Base-by-base conservation (phyloP, 1,140 invertebrate genomes). In the Drosophila arawakana region DNA sequence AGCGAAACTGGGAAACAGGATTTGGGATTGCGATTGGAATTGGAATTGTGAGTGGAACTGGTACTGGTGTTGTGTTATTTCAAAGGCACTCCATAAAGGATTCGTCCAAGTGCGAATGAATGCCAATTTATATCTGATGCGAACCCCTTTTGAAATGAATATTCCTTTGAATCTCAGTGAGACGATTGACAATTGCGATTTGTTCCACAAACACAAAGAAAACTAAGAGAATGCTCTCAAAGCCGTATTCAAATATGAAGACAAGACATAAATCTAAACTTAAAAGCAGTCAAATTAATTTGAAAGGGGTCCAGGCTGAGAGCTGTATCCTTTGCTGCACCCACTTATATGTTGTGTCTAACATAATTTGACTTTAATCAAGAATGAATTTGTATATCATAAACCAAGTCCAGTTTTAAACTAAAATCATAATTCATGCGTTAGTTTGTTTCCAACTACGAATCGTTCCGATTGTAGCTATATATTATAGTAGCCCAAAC, bases 51-150 rank as follows among this genome's bases (percentile, higher is more conserved):
- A 73, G 68, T 61, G 61, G 52, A 43, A 78, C 41, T 73, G 59
- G 41, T n/a, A 68, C 34, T 50, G 75, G 25, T 30, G 3, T 30
- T 30, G 65, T 50, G 63, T 60, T 65, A 25, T 49, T 44, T 60
- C 47, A 73, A 58, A 49, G 47, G 34, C 65, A 61, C 59, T 15
- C 55, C 11, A 44, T 61, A 71, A 52, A 61, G 57, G 30, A 46
- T 13, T 65, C 39, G 79, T 55, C 62, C 72, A 41, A 81, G 63
- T 81, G 80, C 73, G 62, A 77, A 82, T 52, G 79, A 75, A 74
- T 81, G 75, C 70, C 65, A 81, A 70, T 69, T 61, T 69, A 69
- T 69, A 69, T 61, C 57, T 21, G 65, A 39, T 61, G 25, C 6
- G 25, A 30, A 30, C 25, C 25, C 25, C 25, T 30, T 30, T 30